Base-by-base conservation (phyloP, 2,888 invertebrate genomes). In the Coelopa pilipes region DNA sequence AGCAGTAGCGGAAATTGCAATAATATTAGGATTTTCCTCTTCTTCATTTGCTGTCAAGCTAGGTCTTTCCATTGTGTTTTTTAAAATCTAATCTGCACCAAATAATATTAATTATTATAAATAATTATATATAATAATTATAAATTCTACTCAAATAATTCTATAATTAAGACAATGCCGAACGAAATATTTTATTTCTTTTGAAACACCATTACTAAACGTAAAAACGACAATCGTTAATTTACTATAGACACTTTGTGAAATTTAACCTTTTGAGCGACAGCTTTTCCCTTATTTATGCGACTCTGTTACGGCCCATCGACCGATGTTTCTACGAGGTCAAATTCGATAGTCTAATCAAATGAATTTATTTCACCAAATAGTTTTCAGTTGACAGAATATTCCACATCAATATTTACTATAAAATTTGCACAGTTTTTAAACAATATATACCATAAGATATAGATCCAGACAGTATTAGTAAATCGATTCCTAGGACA, bases 321-420 rank as follows among this genome's bases (percentile, higher is more conserved):
- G 70, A 70, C 63, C 63, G 46, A 21, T 17, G 63, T 45, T 15
- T 9, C 63, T 65, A 47, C 63, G 71, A 71, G 71, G 65, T 71
- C 71, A 71, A 65, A 46, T 19, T 63, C 9, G 12, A 62, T 62
- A 49, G 53, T 53, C 53, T 34, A 11, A 53, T 13, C 15, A 53
- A 53, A 2, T 53, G 10, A 53, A 53, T 53, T 53, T 53, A 15
- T n/a, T 53, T 4, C n/a, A 53, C 15, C 3, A 53, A 53, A 15
- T 53, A n/a, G n/a, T 53, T 53, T 53, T 53, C 15, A 2, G 2
- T 5, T 53, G 13, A n/a, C 53, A 53, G n/a, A 53, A 5, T 53
- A 7, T n/a, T 53, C 15, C 53, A 53, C 13, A 5, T 53, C n/a
- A 3, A 13, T 7, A 53, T 7, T 9, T 53, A 3, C n/a, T 53